phyloP scores from a whole-genome alignment of 2,797 vertebrate genomes.

The Sitta carolinensis region DNA sequence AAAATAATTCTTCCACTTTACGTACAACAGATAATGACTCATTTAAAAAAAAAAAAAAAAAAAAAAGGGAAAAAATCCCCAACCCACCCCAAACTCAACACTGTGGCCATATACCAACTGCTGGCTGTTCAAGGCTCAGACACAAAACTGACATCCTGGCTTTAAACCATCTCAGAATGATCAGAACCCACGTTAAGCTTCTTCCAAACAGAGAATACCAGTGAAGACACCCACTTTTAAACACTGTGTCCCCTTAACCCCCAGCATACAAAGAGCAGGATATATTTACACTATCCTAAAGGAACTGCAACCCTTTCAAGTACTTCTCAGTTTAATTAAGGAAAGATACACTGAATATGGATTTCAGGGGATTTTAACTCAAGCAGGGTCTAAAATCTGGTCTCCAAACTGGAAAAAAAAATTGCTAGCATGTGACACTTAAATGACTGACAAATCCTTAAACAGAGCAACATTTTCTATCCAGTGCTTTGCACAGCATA shows the following conservation, averaged over 20 bases:
- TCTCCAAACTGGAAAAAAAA: neutral
- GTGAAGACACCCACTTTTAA: neutral
- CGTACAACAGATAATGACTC: neutral
- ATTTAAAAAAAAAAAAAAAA: neutral
- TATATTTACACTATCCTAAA: neutral
- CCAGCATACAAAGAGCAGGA: neutral
- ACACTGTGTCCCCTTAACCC: neutral
- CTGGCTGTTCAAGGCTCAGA: neutral
- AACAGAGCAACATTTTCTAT: neutral
- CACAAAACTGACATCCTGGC: neutral
- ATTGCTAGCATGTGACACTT: neutral
- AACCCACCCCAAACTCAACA: neutral
- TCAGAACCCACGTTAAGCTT: neutral
- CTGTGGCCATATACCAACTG: neutral
- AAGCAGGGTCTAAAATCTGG: neutral
- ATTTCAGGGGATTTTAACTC: neutral
- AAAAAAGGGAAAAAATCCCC: neutral
- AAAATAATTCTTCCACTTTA: conserved; percentile 1
- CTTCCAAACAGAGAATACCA: neutral
- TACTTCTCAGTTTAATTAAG: neutral
- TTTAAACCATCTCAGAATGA: neutral
- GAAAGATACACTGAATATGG: neutral
- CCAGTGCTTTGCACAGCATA: neutral
- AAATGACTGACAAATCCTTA: neutral
- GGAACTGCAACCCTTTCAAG: neutral